Evolutionary conservation across 2,797 vertebrate species (phyloP), one percentile per base, ranked within the genome.

Genomic region (Myotis vivesi): DNA sequence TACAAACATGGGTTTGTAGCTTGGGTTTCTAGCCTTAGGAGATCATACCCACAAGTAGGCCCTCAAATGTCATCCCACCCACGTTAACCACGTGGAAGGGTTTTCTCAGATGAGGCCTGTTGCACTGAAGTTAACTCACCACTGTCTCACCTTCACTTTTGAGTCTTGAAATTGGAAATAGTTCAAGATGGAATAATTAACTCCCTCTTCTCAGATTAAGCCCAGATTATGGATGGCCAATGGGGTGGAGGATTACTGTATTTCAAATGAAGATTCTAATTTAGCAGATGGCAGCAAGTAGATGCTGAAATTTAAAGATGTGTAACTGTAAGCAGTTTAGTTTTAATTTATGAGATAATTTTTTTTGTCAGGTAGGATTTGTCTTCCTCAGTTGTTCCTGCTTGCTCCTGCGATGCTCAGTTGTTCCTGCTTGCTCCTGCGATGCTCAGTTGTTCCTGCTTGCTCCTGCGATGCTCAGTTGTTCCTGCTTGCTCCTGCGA

Each of bases 211-310:
- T 66, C 15, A 57, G 59, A 33, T 80, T 51, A 68, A 77, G 12
- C 55, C 46, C 36, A 28, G 33, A 53, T 41, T 66, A 33, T 8
- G 53, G 69, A 75, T 10, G n/a, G 49, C 33, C 49, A 59, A 1
- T 25, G 69, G 41, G 28, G 13, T 66, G 38, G 41, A 79, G 62
- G 71, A 89, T 30, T 44, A 38, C 16, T 22, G 15, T 72, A 51
- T 91, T 87, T 92, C 62, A 30, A 80, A 20, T 57, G 53, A 84
- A 68, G 76, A 59, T 86, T 93, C 82, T 93, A 82, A 59, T 53
- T 53, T 62, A 86, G 95, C 16, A 28, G 41, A 55, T 49, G 46
- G 46, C 33, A 66, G 77, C 10, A 80, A 12, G 51, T 49, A 84
- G 64, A 30, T 80, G 59, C 28, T 92, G 59, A 87, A 76, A 20